phyloP scores from a whole-genome alignment of 2,113 vertebrate genomes.

The Paratilapia polleni region DNA sequence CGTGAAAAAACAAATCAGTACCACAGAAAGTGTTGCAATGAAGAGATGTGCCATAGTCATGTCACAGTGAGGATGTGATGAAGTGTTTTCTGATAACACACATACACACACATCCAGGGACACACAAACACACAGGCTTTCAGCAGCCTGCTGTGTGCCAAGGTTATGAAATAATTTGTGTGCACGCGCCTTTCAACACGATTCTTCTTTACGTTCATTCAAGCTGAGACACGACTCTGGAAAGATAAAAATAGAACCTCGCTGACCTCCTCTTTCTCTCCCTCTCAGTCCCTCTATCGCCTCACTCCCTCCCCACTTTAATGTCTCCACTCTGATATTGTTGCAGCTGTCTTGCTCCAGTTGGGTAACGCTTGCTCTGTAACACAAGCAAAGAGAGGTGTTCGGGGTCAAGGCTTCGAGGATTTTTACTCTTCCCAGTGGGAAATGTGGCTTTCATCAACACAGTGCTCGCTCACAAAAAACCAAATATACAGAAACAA shows the following conservation, averaged over 20 bases:
- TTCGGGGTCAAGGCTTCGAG: constrained; percentile 10
- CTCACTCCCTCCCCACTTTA: neutral
- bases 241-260: constrained; percentile 60
- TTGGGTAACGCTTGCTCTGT: constrained; percentile 4
- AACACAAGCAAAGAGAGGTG: constrained; percentile 1
- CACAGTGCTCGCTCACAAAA: neutral
- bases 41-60: neutral
- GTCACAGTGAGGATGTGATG: constrained; percentile 5
- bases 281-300: neutral
- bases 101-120: neutral
- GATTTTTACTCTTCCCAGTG: neutral
- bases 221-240: constrained; percentile 43
- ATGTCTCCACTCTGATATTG: constrained; percentile 36
- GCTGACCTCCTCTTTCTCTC: constrained; percentile 21
- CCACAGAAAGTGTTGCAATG: constrained; percentile 8
- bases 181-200: constrained; percentile 37
- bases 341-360: constrained; percentile 44
- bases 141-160: constrained; percentile 28
- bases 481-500: constrained; percentile 23
- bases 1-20: neutral
- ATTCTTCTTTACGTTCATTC: constrained; percentile 44
- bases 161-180: constrained; percentile 50
- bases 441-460: constrained; percentile 48
- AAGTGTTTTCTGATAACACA: neutral
- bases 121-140: constrained; percentile 19